Evolutionary conservation across 2,797 vertebrate species (phyloP), one percentile per base, ranked within the genome.

Genomic region (Thalassophryne amazonica): DNA sequence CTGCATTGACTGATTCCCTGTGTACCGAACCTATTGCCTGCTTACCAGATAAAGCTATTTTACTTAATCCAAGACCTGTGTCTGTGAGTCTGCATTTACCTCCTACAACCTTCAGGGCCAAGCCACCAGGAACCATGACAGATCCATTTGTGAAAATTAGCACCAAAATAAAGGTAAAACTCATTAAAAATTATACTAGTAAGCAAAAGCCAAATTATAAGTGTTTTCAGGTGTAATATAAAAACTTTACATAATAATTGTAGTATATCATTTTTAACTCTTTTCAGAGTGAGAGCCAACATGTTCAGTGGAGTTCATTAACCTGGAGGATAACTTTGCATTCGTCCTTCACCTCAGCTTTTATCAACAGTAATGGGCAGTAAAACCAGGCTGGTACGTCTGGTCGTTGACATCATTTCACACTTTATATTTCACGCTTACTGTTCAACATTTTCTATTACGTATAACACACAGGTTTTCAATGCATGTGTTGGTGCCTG

Each of bases 321-420:
- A 77, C 81, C 80, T 33, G 14, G 39, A 56, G 58, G 39, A 16
- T 25, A 45, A 52, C 34, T 24, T 20, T 48, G 28, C 20, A 48
- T 29, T 9, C 81, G 81, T 69, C 87, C 87, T 91, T 91, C 86
- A 92, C 60, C 86, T 85, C 59, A 47, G 49, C 35, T 60, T 86
- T 84, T 85, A 86, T 80, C 63, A 5, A 79, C 78, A 73, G 74
- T 83, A 81, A 78, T 36, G 39, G 69, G 68, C 71, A 60, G 56
- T 86, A 85, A 83, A 88, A 74, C 36, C 32, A 37, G 40, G 47
- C 19, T 24, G 1, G 1, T 25, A 45, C 50, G 63, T 79, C 75
- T 80, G 69, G 37, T 76, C 68, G 27, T 76, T 81, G 72, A 78
- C 73, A 81, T 85, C 64, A 84, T 54, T 52, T 60, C 65, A 61